phyloP scores from a whole-genome alignment of 2,113 vertebrate species.

The Antechinus flavipes region DNA sequence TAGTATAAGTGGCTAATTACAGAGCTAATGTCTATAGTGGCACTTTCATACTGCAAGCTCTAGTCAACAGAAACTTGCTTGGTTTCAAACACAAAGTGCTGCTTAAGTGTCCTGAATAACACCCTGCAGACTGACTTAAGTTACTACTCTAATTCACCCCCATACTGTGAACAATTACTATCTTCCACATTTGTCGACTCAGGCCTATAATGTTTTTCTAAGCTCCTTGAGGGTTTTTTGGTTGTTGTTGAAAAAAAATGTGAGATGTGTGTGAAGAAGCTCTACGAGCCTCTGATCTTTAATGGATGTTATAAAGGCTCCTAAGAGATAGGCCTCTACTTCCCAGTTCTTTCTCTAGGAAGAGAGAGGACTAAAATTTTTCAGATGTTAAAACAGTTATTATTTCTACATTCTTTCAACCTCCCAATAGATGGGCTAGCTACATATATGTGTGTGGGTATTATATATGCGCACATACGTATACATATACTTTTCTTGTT shows the following conservation, averaged over 20 bases:
- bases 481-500: too few relatives aligned
- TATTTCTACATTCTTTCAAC: background rate
- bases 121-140: conserved; percentile 14
- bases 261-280: background rate
- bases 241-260: background rate
- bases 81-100: conserved; percentile 37
- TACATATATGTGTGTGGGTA: too few relatives aligned
- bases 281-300: conserved; percentile 7
- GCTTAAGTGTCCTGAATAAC: conserved; percentile 28
- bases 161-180: background rate
- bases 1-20: conserved; percentile 29
- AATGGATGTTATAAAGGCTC: background rate
- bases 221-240: conserved; percentile 11
- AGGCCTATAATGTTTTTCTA: background rate
- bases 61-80: conserved; percentile 4
- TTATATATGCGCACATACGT: background rate
- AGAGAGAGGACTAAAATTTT: background rate
- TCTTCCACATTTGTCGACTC: background rate
- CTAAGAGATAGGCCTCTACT: background rate
- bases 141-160: conserved; percentile 19
- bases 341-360: background rate
- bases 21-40: conserved; percentile 30
- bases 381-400: conserved; percentile 22
- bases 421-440: background rate
- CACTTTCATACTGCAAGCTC: conserved; percentile 42